Conservation (phyloP, 1,140 invertebrate species). For the Pseudomyrmex concolor region DNA sequence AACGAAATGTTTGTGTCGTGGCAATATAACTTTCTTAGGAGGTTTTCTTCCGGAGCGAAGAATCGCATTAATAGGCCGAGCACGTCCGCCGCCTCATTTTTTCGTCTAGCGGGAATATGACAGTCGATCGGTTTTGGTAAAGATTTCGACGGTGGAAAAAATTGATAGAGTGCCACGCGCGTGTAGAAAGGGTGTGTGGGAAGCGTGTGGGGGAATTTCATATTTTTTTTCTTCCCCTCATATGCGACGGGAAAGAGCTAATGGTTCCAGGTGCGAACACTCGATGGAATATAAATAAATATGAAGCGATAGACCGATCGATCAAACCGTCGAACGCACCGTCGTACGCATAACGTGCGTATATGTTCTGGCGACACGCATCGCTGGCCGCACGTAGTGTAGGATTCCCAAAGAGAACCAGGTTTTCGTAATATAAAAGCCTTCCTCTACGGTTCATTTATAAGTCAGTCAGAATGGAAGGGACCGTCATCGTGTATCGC, state of each 20-base stretch:
- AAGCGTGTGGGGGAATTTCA: slow-evolving; percentile 51
- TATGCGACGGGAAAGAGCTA: slow-evolving; percentile 69
- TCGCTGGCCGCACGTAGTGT: slow-evolving; percentile 58
- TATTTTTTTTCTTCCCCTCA: slow-evolving; percentile 61
- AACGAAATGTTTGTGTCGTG: no score
- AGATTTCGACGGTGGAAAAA: slow-evolving; percentile 67
- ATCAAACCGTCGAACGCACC: slow-evolving; percentile 72
- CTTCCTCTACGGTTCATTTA: slow-evolving; percentile 25
- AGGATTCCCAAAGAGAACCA: slow-evolving; percentile 35
- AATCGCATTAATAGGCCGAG: slow-evolving; percentile 34
- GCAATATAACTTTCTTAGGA: no score
- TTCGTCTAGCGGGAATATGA: slow-evolving; percentile 45
- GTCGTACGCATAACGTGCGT: slow-evolving; percentile 13
- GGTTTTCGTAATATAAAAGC: background rate
- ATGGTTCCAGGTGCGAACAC: slow-evolving; percentile 73
- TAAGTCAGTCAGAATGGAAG: slow-evolving; percentile 10
- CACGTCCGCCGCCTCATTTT: slow-evolving; percentile 57
- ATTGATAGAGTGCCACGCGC: slow-evolving; percentile 69
- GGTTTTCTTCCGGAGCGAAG: slow-evolving; percentile 4
- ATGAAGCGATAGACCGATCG: slow-evolving; percentile 71
- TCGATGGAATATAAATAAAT: slow-evolving; percentile 78
- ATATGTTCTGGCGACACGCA: slow-evolving; percentile 66
- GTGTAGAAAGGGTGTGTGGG: background rate
- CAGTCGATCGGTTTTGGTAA: slow-evolving; percentile 65
- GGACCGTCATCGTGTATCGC: background rate